Conservation (phyloP, 2,888 invertebrate species). For the Ornithoptera alexandrae region DNA sequence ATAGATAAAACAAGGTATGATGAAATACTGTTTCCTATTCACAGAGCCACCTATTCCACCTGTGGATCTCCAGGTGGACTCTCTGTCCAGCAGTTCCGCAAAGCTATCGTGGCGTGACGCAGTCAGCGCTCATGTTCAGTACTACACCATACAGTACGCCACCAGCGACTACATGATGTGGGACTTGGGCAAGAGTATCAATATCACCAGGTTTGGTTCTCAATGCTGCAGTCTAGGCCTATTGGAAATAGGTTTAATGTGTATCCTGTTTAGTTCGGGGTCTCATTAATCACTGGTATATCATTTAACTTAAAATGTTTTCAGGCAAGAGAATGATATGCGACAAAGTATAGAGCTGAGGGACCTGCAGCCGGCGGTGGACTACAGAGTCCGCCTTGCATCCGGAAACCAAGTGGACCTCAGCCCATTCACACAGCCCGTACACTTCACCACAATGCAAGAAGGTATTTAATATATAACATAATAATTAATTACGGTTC, state of each 20-base stretch:
- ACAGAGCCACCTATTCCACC: slow-evolving; percentile 74
- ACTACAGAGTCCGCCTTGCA: slow-evolving; percentile 65
- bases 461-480: slow-evolving; percentile 55
- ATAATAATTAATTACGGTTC: too few relatives aligned
- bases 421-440: slow-evolving; percentile 66
- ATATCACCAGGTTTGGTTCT: slow-evolving; percentile 59
- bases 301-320: slow-evolving; percentile 28
- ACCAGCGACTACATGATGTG: slow-evolving; percentile 61
- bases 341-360: slow-evolving; percentile 65
- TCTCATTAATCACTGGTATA: too few relatives aligned
- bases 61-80: slow-evolving; percentile 68
- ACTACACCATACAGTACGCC: slow-evolving; percentile 68
- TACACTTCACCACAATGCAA: slow-evolving; percentile 70
- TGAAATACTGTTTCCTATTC: slow-evolving; percentile 20
- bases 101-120: slow-evolving; percentile 71
- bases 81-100: slow-evolving; percentile 59
- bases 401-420: slow-evolving; percentile 72
- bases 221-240: too few relatives aligned
- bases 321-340: slow-evolving; percentile 59
- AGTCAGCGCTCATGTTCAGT: slow-evolving; percentile 62
- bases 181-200: slow-evolving; percentile 66
- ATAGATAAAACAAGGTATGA: too few relatives aligned
- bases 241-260: too few relatives aligned
- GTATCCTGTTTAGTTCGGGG: too few relatives aligned
- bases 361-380: slow-evolving; percentile 65